Conservation (phyloP, 1,140 invertebrate species). For the Protaetia brevitarsis region DNA sequence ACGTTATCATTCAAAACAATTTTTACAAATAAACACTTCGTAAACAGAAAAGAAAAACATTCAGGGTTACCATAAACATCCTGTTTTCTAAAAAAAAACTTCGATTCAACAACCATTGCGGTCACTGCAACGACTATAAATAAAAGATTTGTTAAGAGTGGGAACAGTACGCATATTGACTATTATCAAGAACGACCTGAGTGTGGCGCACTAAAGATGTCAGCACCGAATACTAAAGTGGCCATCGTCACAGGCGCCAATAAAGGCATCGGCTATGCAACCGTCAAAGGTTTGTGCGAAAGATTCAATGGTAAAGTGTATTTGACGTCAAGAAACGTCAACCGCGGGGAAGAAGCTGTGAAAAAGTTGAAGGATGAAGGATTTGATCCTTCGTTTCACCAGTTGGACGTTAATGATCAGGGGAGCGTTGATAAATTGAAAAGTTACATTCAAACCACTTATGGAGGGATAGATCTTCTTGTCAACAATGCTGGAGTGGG, state of each 20-base stretch:
- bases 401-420: slow-evolving; percentile 57
- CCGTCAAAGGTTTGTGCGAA: slow-evolving; percentile 60
- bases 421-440: slow-evolving; percentile 54
- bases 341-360: slow-evolving; percentile 53
- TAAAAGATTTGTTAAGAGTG: too few species aligned
- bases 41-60: too few species aligned
- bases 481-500: slow-evolving; percentile 79
- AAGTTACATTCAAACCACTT: slow-evolving; percentile 57
- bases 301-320: slow-evolving; percentile 57
- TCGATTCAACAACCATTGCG: too few species aligned
- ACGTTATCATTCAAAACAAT: too few species aligned
- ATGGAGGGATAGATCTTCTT: slow-evolving; percentile 75
- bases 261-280: slow-evolving; percentile 68
- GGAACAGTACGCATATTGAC: too few species aligned
- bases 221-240: neutral
- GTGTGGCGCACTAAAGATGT: neutral
- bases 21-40: too few species aligned
- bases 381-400: slow-evolving; percentile 55
- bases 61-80: too few species aligned
- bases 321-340: slow-evolving; percentile 55
- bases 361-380: slow-evolving; percentile 51
- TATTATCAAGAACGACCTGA: too few species aligned
- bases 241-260: slow-evolving; percentile 64
- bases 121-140: too few species aligned
- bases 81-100: too few species aligned